Evolutionary conservation across 1,140 invertebrate species (phyloP), one percentile per base, ranked within the genome.

Genomic region (Drosophila tristis): DNA sequence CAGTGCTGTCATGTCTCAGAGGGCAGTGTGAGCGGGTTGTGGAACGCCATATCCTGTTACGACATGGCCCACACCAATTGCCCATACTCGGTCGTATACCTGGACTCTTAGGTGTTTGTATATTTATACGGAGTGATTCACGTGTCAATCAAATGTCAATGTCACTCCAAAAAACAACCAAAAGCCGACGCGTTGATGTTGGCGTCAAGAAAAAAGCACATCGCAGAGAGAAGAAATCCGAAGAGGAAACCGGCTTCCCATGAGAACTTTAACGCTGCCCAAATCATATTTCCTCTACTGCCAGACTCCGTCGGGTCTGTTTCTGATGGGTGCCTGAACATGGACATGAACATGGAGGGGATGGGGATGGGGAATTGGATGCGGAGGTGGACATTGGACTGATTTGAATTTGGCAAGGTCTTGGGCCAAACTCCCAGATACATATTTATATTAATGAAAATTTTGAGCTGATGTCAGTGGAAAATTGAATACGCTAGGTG

Each of bases 61-160:
- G 56, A 74, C 80, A 74, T 42, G 47, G 45, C 23, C 54, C 43
- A 53, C 23, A 25, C 45, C 43, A 58, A 50, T 53, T 61, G 35
- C 44, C 45, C 56, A 43, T 26, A 11, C 43, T 13, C 57, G 31
- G 23, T 23, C 20, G 15, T 31, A 44, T 29, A 49, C 59, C 49
- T 45, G 44, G 26, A 62, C 53, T 42, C 55, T 39, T 49, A 29
- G 35, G 5, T 55, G 76, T 57, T 53, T 48, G 59, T 60, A 47
- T 67, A 78, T 87, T 87, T 87, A 82, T 72, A 76, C 63, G 76
- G 55, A 64, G 65, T 91, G 89, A 91, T 89, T 91, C 89, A 91
- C 74, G 61, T 91, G 89, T 86, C 89, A 91, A 91, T 91, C 89
- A 91, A 79, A 82, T 89, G 89, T 91, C 89, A 91, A 91, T 91